Evolutionary conservation across 2,888 invertebrate genomes (phyloP).

Genomic region (Lasius fuliginosus): DNA sequence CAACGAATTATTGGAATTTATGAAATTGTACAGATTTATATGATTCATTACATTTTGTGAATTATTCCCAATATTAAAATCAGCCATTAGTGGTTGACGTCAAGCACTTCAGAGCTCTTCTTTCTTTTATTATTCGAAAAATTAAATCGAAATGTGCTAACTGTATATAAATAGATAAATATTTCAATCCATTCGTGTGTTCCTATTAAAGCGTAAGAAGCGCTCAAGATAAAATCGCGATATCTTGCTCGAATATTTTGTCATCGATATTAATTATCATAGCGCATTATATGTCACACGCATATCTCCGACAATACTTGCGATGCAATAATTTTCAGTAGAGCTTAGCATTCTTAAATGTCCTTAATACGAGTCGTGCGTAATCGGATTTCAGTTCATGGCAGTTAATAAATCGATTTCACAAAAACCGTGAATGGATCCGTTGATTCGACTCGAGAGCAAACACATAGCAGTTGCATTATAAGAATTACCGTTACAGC

Average conservation of each 20-base stretch:
- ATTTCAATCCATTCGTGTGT: background rate
- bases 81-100: background rate
- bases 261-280: slow-evolving; percentile 1
- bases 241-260: background rate
- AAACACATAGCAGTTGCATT: slow-evolving; percentile 58
- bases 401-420: slow-evolving; percentile 31
- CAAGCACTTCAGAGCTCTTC: background rate
- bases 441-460: slow-evolving; percentile 48
- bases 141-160: background rate
- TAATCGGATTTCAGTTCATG: slow-evolving; percentile 24
- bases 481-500: slow-evolving; percentile 60
- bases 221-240: background rate
- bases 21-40: background rate
- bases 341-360: background rate
- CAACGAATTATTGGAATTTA: slow-evolving; percentile 11
- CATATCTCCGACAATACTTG: slow-evolving; percentile 8
- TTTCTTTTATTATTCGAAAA: background rate
- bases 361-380: background rate
- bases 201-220: background rate
- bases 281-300: background rate
- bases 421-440: slow-evolving; percentile 26
- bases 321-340: slow-evolving; percentile 13
- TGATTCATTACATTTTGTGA: slow-evolving; percentile 10
- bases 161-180: background rate
- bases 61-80: slow-evolving; percentile 3